Conservation (phyloP, 2,797 vertebrate species). For the Lemur catta region DNA sequence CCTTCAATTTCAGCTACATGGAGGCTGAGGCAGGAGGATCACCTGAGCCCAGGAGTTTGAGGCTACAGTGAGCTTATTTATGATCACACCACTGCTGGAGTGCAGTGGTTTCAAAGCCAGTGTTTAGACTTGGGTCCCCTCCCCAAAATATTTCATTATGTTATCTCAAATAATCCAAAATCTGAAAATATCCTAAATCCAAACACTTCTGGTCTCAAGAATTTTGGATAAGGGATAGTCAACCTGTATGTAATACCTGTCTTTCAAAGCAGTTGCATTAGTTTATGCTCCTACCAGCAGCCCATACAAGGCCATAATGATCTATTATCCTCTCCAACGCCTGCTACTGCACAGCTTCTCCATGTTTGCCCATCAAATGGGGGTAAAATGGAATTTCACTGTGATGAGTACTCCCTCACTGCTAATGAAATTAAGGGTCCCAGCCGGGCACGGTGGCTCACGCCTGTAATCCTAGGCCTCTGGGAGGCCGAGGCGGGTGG, state of each 20-base stretch:
- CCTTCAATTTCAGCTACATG: not conserved
- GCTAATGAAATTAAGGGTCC: not conserved
- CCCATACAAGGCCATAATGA: accelerated
- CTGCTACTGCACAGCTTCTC: not conserved
- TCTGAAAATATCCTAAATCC: not conserved
- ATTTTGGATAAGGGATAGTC: not conserved
- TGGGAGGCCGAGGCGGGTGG: too few species aligned
- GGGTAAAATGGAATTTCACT: not conserved
- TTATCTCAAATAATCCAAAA: not conserved
- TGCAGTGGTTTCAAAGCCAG: not conserved
- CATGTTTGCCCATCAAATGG: not conserved
- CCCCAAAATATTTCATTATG: not conserved
- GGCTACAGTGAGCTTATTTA: not conserved
- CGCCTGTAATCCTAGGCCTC: too few species aligned
- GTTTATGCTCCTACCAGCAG: not conserved
- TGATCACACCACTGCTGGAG: not conserved
- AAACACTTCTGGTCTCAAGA: not conserved
- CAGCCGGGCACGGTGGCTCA: too few species aligned
- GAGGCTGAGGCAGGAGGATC: not conserved
- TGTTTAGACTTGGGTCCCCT: not conserved
- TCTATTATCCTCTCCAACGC: not conserved
- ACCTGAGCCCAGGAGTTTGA: not conserved
- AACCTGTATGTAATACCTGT: not conserved
- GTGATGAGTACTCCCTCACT: not conserved
- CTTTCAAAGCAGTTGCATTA: not conserved